These are phyloP conservation scores for Caenorhabditis becei DNA, from an alignment of 2,888 invertebrate species.

Conservation along the genomic window DNA sequence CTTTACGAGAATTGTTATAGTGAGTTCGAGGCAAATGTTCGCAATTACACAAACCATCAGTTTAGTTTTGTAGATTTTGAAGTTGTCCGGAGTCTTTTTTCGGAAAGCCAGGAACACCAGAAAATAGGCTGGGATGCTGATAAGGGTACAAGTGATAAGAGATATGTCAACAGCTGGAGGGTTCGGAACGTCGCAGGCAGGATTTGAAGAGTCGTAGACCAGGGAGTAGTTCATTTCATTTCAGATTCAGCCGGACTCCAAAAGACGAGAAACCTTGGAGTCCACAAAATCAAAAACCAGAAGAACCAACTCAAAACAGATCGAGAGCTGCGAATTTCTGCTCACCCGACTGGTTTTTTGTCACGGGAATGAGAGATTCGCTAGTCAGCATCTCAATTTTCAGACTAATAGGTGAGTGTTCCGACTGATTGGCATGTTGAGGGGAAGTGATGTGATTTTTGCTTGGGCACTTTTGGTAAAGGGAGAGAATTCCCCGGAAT, in stretches of 20 bases:
- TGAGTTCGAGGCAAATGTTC: not conserved
- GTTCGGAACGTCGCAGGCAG: not conserved
- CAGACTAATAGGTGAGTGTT: too few relatives aligned
- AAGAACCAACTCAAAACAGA: not conserved
- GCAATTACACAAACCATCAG: not conserved
- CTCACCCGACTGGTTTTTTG: not conserved
- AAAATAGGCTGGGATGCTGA: not conserved
- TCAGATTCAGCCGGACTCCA: too few relatives aligned
- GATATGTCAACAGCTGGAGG: not conserved
- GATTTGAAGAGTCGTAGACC: not conserved
- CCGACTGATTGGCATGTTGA: too few relatives aligned
- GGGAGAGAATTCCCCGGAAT: too few relatives aligned
- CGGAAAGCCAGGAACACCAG: not conserved
- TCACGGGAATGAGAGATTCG: too few relatives aligned
- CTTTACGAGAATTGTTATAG: not conserved
- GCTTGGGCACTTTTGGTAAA: too few relatives aligned
- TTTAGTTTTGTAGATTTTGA: not conserved
- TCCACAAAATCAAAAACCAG: not conserved
- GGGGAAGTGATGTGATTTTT: too few relatives aligned
- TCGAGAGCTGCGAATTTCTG: not conserved
- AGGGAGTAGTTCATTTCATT: not conserved
- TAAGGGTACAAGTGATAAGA: not conserved
- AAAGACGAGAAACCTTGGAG: not conserved
- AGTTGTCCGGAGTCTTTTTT: not conserved
- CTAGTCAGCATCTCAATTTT: too few relatives aligned